These are phyloP conservation scores for Melanerpes formicivorus DNA, from an alignment of 2,113 vertebrate genomes.

Conservation along the genomic window DNA sequence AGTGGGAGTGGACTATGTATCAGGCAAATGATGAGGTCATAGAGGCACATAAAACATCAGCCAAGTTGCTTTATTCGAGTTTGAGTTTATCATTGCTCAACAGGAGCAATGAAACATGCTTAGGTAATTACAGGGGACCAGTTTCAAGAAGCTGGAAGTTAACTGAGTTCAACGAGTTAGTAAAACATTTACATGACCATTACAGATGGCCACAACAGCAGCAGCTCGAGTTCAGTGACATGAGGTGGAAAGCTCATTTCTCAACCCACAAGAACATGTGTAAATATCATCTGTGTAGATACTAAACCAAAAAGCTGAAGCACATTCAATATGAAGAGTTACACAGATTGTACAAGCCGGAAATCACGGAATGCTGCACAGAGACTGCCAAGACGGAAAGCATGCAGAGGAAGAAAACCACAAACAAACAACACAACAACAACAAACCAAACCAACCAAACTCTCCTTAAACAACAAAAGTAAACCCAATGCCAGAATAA, in stretches of 20 bases:
- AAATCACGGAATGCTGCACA: neutral
- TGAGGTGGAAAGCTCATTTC: neutral
- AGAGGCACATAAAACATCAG: neutral
- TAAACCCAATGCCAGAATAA: neutral
- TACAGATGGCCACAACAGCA: neutral
- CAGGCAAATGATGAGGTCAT: neutral
- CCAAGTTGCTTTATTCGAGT: neutral
- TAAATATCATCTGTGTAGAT: neutral
- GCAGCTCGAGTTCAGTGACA: neutral
- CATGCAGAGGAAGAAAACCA: neutral
- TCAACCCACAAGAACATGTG: neutral
- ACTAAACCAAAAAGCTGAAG: neutral
- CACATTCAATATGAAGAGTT: neutral
- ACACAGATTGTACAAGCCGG: neutral
- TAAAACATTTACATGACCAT: slow-evolving; percentile 41
- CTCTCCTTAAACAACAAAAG: neutral
- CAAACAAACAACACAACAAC: neutral
- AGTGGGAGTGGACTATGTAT: neutral
- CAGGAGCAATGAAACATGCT: neutral
- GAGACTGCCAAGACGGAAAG: neutral
- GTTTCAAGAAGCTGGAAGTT: slow-evolving; percentile 10
- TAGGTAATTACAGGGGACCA: neutral
- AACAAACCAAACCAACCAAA: neutral
- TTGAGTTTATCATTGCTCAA: slow-evolving; percentile 14
- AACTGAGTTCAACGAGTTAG: neutral